Evolutionary conservation across 2,888 invertebrate genomes (phyloP), one percentile per base, ranked within the genome.

Genomic region (Phengaris alcon): DNA sequence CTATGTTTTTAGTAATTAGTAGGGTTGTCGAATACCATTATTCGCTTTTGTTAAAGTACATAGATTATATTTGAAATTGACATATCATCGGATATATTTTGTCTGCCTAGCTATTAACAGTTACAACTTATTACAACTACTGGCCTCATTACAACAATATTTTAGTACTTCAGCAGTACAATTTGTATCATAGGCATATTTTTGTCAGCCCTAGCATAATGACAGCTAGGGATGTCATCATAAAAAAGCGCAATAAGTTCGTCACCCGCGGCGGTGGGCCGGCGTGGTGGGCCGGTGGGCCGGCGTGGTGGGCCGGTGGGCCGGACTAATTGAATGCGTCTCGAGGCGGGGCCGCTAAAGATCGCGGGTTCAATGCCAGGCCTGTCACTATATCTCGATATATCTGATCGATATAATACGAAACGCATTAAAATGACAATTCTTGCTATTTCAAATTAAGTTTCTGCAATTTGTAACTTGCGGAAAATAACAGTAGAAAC

Each of bases 281-380:
- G 22, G 80, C 78, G 79, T 75, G 80, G 86, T 83, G 86, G 86
- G 86, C 82, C 76, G 85, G 82, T 73, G 85, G 89, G 83, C 77
- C 76, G 83, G 80, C 78, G 79, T 75, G 80, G 86, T 83, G 86
- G 86, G 86, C 82, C 76, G 85, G 82, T 73, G 85, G 89, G 83
- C 77, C 76, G 83, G 77, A 76, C 84, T 87, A 87, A 89, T 88
- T 88, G 89, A 88, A 89, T 89, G 86, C 81, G 80, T 83, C 82
- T 82, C 84, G 81, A 78, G 82, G 82, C 83, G 82, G 84, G 85
- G 86, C 80, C 81, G 78, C 77, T 80, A 81, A 90, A 89, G 90
- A 89, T 90, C 88, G 87, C 83, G 77, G 80, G 84, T 86, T 85
- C 86, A 85, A 82, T 82, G 81, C 81, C 82, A 79, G 6, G 9